These are phyloP conservation scores for Lasioglossum figueresi DNA, from an alignment of 2,888 invertebrate species.

Conservation along the genomic window DNA sequence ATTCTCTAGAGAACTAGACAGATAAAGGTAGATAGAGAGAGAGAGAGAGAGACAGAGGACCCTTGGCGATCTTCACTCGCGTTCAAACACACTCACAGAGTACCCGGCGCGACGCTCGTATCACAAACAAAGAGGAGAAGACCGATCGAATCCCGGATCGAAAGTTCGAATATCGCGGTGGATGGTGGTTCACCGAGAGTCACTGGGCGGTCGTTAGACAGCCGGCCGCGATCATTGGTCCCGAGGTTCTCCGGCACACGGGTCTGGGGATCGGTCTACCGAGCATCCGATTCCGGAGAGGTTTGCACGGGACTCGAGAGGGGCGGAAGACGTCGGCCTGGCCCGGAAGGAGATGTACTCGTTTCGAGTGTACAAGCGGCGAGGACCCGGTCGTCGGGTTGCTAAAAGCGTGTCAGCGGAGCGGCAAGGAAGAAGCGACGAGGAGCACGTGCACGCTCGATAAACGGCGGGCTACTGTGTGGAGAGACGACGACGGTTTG, in stretches of 20 bases:
- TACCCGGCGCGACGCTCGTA: not conserved
- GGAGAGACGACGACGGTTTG: not conserved
- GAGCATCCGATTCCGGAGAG: constrained; percentile 29
- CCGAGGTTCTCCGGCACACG: not conserved
- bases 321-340: constrained; percentile 4
- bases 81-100: constrained; percentile 52
- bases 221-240: constrained; percentile 8
- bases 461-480: constrained; percentile 53
- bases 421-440: constrained; percentile 4
- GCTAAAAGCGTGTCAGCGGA: constrained; percentile 42
- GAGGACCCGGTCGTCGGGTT: constrained; percentile 14
- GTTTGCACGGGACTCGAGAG: not conserved
- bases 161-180: constrained; percentile 3
- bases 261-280: constrained; percentile 12
- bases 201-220: not conserved
- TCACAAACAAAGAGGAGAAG: not conserved
- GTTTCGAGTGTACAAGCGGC: constrained; percentile 6
- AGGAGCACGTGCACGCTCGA: constrained; percentile 66
- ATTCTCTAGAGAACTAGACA: not conserved
- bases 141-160: not conserved
- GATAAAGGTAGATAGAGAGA: not conserved
- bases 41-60: not conserved
- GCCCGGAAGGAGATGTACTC: constrained; percentile 25
- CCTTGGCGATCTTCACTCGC: constrained; percentile 46
- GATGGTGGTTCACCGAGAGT: not conserved